Conservation (phyloP, 1,140 invertebrate genomes). For the Polypedilum vanderplanki region DNA sequence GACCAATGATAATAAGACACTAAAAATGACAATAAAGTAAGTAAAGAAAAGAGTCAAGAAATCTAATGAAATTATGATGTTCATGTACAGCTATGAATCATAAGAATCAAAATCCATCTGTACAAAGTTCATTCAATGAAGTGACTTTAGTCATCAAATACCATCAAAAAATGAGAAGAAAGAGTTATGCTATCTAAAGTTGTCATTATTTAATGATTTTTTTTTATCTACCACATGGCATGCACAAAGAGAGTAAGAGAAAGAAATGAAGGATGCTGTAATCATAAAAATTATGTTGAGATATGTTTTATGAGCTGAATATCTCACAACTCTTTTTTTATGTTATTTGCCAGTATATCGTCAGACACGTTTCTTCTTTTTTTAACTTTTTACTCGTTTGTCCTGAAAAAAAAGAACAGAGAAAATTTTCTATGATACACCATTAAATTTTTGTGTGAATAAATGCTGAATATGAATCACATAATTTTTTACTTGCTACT, state of each 20-base stretch:
- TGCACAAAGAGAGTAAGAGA: no score
- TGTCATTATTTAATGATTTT: neutral
- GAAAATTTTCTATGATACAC: neutral
- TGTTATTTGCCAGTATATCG: neutral
- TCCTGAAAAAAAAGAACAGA: neutral
- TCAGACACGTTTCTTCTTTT: neutral
- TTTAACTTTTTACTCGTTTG: no score
- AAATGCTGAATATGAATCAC: neutral
- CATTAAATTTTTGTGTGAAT: neutral
- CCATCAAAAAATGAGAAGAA: neutral
- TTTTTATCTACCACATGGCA: neutral
- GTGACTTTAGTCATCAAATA: neutral
- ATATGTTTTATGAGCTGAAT: conserved; percentile 14
- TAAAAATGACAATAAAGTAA: no score
- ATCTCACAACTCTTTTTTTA: neutral
- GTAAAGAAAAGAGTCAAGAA: no score
- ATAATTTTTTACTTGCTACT: no score
- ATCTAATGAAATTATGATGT: neutral
- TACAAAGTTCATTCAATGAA: neutral
- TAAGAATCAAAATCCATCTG: neutral
- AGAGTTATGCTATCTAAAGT: neutral
- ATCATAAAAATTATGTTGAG: conserved; percentile 14
- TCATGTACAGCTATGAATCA: neutral
- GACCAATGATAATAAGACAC: no score
- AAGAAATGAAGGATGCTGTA: conserved; percentile 1